A percentile compares a stretch with the other conserved stretches of the same genome.
phyloP scores from a whole-genome alignment of 1,140 invertebrate genomes.

The Aphelinus atriplicis region DNA sequence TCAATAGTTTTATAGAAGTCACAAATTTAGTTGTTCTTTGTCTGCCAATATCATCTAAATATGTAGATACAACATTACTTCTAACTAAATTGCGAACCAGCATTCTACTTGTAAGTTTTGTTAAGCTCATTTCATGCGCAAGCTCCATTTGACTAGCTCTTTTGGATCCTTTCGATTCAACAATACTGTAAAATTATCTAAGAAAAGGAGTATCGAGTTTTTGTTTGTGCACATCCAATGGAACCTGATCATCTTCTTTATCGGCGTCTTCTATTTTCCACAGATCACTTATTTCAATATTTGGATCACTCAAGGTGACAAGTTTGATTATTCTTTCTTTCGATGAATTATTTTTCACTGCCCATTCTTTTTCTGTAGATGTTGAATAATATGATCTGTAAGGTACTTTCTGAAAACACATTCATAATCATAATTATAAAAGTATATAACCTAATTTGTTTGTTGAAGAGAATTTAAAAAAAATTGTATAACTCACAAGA shows the following conservation, averaged over 20 bases:
- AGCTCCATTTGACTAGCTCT: constrained; percentile 66
- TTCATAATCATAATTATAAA: constrained; percentile 23
- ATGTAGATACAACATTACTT: too few species aligned
- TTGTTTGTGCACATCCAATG: constrained; percentile 60
- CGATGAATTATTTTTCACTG: constrained; percentile 61
- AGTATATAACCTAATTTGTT: constrained; percentile 40
- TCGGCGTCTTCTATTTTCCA: constrained; percentile 62
- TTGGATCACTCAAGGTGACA: constrained; percentile 66
- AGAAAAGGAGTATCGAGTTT: constrained; percentile 60
- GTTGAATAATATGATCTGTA: constrained; percentile 72
- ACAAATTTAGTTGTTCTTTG: too few species aligned
- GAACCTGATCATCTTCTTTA: constrained; percentile 64
- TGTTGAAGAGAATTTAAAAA: constrained; percentile 38
- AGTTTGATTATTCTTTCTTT: constrained; percentile 68
- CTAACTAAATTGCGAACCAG: too few species aligned
- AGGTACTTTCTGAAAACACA: constrained; percentile 60
- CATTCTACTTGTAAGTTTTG: constrained; percentile 66
- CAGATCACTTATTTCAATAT: constrained; percentile 62
- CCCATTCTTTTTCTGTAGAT: constrained; percentile 67
- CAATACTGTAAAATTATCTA: constrained; percentile 63
- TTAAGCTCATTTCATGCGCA: constrained; percentile 61
- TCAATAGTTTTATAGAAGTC: too few species aligned
- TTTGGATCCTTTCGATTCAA: constrained; percentile 62
- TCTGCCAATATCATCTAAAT: too few species aligned
- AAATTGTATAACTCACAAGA: constrained; percentile 59